Evolutionary conservation across 37 sponge, comb jelly and placozoan species (phyloP), one percentile per base, ranked within the genome.

Genomic region (Crambe crambe): DNA sequence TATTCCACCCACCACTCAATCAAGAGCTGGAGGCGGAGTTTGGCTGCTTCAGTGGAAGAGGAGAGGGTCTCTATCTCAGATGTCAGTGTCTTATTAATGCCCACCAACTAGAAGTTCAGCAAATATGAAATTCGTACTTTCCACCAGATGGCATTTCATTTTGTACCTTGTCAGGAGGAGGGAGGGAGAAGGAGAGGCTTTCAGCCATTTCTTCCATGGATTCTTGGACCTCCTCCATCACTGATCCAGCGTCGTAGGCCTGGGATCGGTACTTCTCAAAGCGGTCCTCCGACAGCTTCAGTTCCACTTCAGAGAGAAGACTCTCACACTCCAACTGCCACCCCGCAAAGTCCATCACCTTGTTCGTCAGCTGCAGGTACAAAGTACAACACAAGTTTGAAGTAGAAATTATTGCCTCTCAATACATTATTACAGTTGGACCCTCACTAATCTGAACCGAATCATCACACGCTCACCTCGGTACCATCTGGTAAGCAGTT

Each of bases 1-100:
- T 58, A 87, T 72, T 80, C 81, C 41, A 31, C 81, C 87, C 87
- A 87, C 76, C 75, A 74, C 56, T 74, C 70, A 20, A 87, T 73
- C 62, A 87, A 36, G 40, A 74, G 81, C 59, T 63, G 57, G 12
- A 80, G 64, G 2, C 75, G 68, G 9, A 31, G 41, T 2, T 21
- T 34, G 20, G 76, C 81, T 3, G 20, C 47, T 26, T 54, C 40
- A 18, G 75, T 43, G 2, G 36, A 27, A 8, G 39, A 25, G 68
- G 34, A 63, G 10, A 83, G 57, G 0, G n/a, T n/a, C 41, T 75
- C 75, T 0, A 83, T 47, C 23, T 64, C 56, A 10, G 37, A 5
- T 12, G 68, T 57, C 41, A 83, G 40, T 1, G 38, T 0, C 4
- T 35, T 65, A 54, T 83, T 83, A 2, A 64, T 39, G 2, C 18